Percentiles rank a stretch among this genome's conserved stretches.
Evolutionary conservation across 2,888 invertebrate species (phyloP).

Genomic region (Leptothorax acervorum): DNA sequence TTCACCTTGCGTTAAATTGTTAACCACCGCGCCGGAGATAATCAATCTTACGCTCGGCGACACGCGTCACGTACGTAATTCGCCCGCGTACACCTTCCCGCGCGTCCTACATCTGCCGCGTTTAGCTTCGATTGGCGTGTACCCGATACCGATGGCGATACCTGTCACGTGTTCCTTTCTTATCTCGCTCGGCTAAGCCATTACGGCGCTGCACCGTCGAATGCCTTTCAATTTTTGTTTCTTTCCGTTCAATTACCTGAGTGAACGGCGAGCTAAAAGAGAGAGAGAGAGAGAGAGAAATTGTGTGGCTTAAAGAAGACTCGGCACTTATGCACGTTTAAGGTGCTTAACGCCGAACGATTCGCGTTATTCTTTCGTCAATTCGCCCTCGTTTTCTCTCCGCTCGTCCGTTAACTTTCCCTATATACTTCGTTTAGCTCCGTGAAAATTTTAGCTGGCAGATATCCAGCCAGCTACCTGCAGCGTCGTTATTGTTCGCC

Average conservation of each 20-base stretch:
- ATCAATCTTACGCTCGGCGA: slow-evolving; percentile 47
- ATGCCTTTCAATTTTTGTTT: slow-evolving; percentile 13
- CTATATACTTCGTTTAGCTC: slow-evolving; percentile 39
- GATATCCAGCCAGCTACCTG: slow-evolving; percentile 61
- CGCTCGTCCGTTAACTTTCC: slow-evolving; percentile 12
- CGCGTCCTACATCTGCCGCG: slow-evolving; percentile 6
- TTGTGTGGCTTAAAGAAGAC: not conserved
- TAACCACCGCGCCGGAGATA: slow-evolving; percentile 43
- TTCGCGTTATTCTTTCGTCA: slow-evolving; percentile 19
- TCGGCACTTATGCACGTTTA: slow-evolving; percentile 22
- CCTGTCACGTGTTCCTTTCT: slow-evolving; percentile 16
- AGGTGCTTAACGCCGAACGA: not conserved
- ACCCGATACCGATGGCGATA: slow-evolving; percentile 32
- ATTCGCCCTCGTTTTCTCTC: not conserved
- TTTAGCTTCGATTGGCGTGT: slow-evolving; percentile 30
- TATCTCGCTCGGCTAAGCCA: not conserved
- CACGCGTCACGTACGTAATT: slow-evolving; percentile 46
- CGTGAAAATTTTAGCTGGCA: slow-evolving; percentile 64
- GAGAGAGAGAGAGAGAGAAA: not conserved
- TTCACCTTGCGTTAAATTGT: slow-evolving; percentile 42
- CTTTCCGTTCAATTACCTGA: slow-evolving; percentile 30
- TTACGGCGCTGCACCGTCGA: not conserved
- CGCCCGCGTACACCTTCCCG: not conserved
- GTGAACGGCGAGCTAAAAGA: not conserved
- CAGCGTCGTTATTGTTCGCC: slow-evolving; percentile 64